These are phyloP conservation scores for Zapus hudsonius DNA, from an alignment of 2,113 vertebrate genomes.

Conservation along the genomic window DNA sequence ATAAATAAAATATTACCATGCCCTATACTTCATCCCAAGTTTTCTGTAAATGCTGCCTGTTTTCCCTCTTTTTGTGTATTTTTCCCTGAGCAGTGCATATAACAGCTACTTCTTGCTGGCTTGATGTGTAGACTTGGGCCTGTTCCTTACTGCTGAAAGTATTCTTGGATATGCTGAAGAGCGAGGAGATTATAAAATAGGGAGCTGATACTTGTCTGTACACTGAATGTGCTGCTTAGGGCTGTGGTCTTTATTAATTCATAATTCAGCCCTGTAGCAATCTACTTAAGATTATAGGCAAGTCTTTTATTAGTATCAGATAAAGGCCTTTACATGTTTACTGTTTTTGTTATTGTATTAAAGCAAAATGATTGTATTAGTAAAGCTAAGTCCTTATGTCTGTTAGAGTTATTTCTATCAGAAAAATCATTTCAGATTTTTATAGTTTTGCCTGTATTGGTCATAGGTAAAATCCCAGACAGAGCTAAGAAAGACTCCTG, in stretches of 20 bases:
- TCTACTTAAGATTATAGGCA: not conserved
- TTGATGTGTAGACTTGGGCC: not conserved
- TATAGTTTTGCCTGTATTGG: conserved; percentile 67
- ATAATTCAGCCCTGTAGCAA: not conserved
- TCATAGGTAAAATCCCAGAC: conserved; percentile 93
- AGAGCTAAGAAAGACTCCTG: conserved; percentile 95
- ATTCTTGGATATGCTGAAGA: not conserved
- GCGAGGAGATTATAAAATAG: no score
- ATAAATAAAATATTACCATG: not conserved
- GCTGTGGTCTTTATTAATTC: not conserved
- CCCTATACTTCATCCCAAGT: not conserved
- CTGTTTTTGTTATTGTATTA: not conserved
- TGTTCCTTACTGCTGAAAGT: not conserved
- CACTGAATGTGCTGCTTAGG: not conserved
- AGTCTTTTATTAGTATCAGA: not conserved
- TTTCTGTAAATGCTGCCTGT: not conserved
- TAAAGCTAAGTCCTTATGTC: not conserved
- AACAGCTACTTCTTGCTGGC: not conserved
- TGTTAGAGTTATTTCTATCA: conserved; percentile 58
- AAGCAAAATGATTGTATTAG: conserved; percentile 13
- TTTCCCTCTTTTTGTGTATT: not conserved
- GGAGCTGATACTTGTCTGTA: not conserved
- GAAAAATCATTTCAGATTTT: conserved; percentile 8
- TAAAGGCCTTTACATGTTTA: not conserved
- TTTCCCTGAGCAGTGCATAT: not conserved